These are phyloP conservation scores for Pelvicachromis taeniatus DNA, from an alignment of 2,113 vertebrate species.

Conservation along the genomic window DNA sequence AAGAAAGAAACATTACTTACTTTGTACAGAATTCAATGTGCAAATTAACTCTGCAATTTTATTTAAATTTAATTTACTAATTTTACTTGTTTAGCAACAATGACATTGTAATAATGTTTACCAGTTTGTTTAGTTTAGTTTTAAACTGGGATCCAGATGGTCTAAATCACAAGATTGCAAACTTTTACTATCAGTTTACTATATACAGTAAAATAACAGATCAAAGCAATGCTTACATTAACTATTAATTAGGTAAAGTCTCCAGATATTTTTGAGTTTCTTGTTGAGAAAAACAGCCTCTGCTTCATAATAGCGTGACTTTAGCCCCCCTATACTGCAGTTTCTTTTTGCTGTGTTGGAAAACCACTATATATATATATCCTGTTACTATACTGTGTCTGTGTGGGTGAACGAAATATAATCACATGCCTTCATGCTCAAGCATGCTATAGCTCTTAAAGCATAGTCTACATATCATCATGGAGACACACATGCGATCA, in stretches of 20 bases:
- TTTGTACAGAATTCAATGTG: not conserved
- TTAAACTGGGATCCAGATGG: not conserved
- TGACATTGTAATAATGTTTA: not conserved
- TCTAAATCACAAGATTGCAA: not conserved
- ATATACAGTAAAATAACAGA: not conserved
- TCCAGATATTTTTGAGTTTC: not conserved
- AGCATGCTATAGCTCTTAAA: constrained; percentile 21
- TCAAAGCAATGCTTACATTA: not conserved
- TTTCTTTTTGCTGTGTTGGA: not conserved
- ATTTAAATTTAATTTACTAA: not conserved
- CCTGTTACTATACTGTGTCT: not conserved
- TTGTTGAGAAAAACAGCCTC: not conserved
- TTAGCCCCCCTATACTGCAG: accelerated
- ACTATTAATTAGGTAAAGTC: not conserved
- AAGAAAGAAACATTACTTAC: not conserved
- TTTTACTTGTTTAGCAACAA: not conserved
- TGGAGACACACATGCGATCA: not conserved
- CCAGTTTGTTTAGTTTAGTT: not conserved
- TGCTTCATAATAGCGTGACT: not conserved
- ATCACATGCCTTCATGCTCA: constrained; percentile 52
- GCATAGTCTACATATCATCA: constrained; percentile 37
- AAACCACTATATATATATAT: not conserved
- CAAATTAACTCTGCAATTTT: not conserved
- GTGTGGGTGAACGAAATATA: constrained; percentile 1
- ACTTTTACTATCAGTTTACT: not conserved